Evolutionary conservation across 2,888 invertebrate genomes (phyloP), one percentile per base, ranked within the genome.

Genomic region (Zygaena filipendulae): DNA sequence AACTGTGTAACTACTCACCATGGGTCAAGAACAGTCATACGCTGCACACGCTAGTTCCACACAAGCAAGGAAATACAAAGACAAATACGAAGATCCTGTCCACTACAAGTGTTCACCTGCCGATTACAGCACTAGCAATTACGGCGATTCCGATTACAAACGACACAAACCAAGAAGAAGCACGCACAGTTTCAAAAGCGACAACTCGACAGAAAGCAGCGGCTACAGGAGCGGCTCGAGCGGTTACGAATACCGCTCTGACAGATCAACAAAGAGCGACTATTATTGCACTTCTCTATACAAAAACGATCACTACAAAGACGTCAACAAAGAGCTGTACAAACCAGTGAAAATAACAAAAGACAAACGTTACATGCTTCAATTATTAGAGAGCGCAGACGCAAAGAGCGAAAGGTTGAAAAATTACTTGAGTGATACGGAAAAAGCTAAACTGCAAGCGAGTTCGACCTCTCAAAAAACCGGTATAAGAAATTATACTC

Each of bases 401-500:
- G 38, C 63, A 16, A 72, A 70, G 38, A 68, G 56, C 39, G 53
- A 59, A 14, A 46, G 64, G 24, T 42, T 70, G 36, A 60, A 69
- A 49, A 59, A 64, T 49, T 64, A 77, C 49, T 42, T 67, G 30
- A 63, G 59, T 30, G 74, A 75, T 30, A 41, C 64, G 2, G 74
- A 74, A 23, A 82, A 81, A 41, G 74, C 75, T 20, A 81, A 79
- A 50, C 59, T 71, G 2, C 77, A 79, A 34, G 42, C 50, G 6
- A 56, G 48, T 4, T 49, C 62, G 4, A 60, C 54, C 35, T 53
- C 64, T 35, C 86, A 81, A 55, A 84, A 75, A 43, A 81, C 71
- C 30, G 84, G 87, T 24, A 85, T 88, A 40, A 79, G 88, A 40
- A 87, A 88, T 57, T 88, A 88, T 42, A 88, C 86, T 11, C 88